Percentiles rank a stretch among this genome's conserved stretches.
Evolutionary conservation across 2,113 vertebrate genomes (phyloP).

Genomic region (Colistium nudipinnis): DNA sequence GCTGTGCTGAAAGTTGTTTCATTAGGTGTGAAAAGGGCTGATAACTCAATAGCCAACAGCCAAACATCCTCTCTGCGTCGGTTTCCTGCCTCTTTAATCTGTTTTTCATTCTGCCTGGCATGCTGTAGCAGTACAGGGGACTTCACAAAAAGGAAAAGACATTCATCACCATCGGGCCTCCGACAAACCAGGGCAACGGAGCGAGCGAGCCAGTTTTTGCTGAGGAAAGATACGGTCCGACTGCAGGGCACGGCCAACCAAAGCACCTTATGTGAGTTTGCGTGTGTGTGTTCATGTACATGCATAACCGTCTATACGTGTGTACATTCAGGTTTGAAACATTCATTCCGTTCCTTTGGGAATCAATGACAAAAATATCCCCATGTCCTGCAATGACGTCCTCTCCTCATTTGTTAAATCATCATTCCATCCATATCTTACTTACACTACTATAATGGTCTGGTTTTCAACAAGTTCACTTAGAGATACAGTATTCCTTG

Average conservation of each 20-base stretch:
- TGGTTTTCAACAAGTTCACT: background rate
- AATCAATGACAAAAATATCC: conserved; percentile 21
- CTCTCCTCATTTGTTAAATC: background rate
- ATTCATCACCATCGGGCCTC: conserved; percentile 78
- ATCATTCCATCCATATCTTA: conserved; percentile 17
- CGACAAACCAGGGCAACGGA: conserved; percentile 71
- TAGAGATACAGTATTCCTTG: background rate
- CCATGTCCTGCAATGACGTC: background rate
- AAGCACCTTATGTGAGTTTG: conserved; percentile 39
- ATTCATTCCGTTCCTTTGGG: conserved; percentile 5
- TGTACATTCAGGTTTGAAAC: conserved; percentile 9
- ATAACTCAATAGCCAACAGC: conserved; percentile 85
- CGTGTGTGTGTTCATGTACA: conserved; percentile 18
- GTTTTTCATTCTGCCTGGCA: conserved; percentile 82
- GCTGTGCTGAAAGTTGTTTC: conserved; percentile 82
- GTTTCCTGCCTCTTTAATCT: conserved; percentile 81
- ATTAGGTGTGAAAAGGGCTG: conserved; percentile 84
- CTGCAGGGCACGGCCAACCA: conserved; percentile 54
- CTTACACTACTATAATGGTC: background rate
- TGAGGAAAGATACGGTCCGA: conserved; percentile 59
- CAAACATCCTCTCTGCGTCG: conserved; percentile 80
- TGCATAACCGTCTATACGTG: conserved; percentile 2
- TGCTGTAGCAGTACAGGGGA: conserved; percentile 72
- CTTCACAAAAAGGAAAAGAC: conserved; percentile 77
- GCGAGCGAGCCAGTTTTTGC: conserved; percentile 66